These are phyloP conservation scores for Arnoldichthys spilopterus DNA, from an alignment of 2,797 vertebrate genomes.

Conservation along the genomic window DNA sequence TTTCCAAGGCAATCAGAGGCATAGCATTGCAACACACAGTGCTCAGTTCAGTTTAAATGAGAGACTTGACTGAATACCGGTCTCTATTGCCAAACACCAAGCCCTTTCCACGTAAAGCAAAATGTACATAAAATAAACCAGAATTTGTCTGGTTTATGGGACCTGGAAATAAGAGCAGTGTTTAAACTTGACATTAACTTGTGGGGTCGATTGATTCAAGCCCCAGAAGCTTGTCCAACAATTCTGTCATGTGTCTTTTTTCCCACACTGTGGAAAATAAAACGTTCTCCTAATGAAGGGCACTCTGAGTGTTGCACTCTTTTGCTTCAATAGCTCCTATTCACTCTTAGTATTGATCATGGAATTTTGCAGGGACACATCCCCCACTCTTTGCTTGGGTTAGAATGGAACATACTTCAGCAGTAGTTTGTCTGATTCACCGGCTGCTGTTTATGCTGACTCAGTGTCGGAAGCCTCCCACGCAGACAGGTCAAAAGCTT, in stretches of 20 bases:
- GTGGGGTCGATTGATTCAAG: not conserved
- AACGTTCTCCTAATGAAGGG: not conserved
- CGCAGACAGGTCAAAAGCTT: slow-evolving; percentile 27
- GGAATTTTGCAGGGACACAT: not conserved
- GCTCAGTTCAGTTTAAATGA: slow-evolving; percentile 7
- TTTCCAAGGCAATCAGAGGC: not conserved
- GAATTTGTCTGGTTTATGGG: not conserved
- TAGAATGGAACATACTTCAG: slow-evolving; percentile 22
- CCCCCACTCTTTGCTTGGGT: not conserved
- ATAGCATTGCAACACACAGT: not conserved
- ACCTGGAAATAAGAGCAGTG: not conserved
- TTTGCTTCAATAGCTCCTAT: slow-evolving; percentile 6
- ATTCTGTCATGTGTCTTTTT: not conserved
- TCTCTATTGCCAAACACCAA: slow-evolving; percentile 3
- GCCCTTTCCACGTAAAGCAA: not conserved
- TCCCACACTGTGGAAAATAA: slow-evolving; percentile 15
- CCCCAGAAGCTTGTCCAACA: not conserved
- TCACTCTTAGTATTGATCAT: slow-evolving; percentile 17
- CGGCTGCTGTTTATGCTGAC: slow-evolving; percentile 46
- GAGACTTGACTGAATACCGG: not conserved
- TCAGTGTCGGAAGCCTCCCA: slow-evolving; percentile 27
- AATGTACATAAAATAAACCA: not conserved
- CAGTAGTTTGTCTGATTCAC: not conserved
- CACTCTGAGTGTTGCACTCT: not conserved
- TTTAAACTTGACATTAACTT: not conserved